phyloP scores from a whole-genome alignment of 2,888 invertebrate genomes.

The Dasypogon diadema region DNA sequence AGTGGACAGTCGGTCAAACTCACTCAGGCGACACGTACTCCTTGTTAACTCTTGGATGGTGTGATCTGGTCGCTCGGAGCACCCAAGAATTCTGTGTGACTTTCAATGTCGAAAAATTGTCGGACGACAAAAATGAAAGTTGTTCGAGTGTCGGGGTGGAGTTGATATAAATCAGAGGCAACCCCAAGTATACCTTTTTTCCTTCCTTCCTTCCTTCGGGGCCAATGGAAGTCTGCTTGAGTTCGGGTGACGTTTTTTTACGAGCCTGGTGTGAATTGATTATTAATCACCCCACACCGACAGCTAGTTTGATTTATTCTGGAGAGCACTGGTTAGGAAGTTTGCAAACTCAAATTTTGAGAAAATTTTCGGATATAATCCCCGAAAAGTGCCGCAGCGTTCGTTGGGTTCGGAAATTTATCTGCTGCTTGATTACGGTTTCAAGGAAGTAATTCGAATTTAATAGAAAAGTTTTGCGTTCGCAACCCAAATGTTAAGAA shows the following conservation, averaged over 20 bases:
- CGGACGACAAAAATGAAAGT: constrained; percentile 28
- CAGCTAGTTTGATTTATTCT: background rate
- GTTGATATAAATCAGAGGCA: constrained; percentile 2
- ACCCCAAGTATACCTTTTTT: background rate
- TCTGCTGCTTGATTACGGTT: constrained; percentile 1
- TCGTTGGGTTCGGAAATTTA: constrained; percentile 26
- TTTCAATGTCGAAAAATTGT: background rate
- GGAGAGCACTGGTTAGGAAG: background rate
- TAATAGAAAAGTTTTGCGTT: constrained; percentile 43
- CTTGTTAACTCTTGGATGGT: background rate
- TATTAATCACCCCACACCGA: constrained; percentile 34
- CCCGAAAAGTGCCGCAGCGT: constrained; percentile 4
- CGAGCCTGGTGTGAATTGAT: constrained; percentile 42
- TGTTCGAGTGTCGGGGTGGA: constrained; percentile 18
- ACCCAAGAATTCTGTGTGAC: background rate
- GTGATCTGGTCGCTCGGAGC: background rate
- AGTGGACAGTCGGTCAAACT: constrained; percentile 39
- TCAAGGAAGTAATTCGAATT: constrained; percentile 32
- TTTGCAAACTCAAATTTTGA: constrained; percentile 25
- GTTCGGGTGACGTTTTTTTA: background rate
- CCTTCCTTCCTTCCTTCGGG: constrained; percentile 5
- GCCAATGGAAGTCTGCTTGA: background rate
- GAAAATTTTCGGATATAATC: constrained; percentile 35
- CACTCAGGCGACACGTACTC: background rate
- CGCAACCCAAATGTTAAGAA: constrained; percentile 13